Base-by-base conservation (phyloP, 2,888 invertebrate species). In the Agrotis segetum region DNA sequence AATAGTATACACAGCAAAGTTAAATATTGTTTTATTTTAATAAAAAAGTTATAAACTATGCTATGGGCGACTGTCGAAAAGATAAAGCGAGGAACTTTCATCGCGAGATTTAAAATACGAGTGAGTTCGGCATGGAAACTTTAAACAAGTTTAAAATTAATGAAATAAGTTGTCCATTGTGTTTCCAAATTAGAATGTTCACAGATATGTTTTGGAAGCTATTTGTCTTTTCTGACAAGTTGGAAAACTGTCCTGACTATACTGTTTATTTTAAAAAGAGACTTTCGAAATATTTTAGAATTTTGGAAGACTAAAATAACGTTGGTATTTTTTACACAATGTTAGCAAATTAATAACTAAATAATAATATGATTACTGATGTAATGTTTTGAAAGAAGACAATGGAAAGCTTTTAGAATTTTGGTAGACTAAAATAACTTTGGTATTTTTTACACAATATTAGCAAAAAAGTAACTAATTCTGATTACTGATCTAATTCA, bases 131-230 rank as follows among this genome's bases (percentile, higher is more conserved):
- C 60, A 55, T 60, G 61, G 52, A 44, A 68, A 71, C 59, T 73
- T 81, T 46, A 63, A 74, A 69, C 67, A 67, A 83, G 71, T 84
- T 81, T 78, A 46, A 78, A 78, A 74, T 82, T 78, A 84, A 82
- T 84, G 44, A 74, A 84, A 81, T 74, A 81, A 74, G 65, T 74
- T 81, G 44, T 49, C 50, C 71, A 62, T 83, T 80, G 80, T 79
- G 50, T 69, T 73, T 58, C 34, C 3, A 65, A 83, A 71, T 83
- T 79, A 47, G 46, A 82, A 77, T 77, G 53, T 49, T 59, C 17
- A 66, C 49, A 63, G 59, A 66, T 81, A 71, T 62, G 61, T 77
- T 79, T 59, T 72, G 14, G 24, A 21, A 68, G 79, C 56, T 50
- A 56, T 79, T 68, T 49, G 55, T 73, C 78, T 66, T 72, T 60